Evolutionary conservation across 2,797 vertebrate genomes (phyloP).

Genomic region (Staurois parvus): DNA sequence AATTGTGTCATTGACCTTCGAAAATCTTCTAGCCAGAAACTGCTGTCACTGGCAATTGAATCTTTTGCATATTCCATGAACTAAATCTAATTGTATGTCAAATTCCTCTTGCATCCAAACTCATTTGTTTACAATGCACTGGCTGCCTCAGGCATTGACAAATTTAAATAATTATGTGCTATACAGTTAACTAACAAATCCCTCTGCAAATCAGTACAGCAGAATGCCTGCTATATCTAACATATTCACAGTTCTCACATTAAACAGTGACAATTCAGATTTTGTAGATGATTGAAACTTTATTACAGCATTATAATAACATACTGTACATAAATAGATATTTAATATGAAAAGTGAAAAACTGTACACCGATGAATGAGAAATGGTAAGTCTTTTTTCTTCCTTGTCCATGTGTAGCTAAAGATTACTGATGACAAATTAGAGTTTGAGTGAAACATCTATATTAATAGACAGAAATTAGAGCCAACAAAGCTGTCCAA

Average conservation of each 20-base stretch:
- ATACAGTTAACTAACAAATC: slow-evolving; percentile 39
- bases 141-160: slow-evolving; percentile 22
- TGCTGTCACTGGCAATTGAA: not conserved
- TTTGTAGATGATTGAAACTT: not conserved
- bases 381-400: not conserved
- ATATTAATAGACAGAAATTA: no score
- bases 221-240: slow-evolving; percentile 18
- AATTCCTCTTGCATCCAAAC: slow-evolving; percentile 7
- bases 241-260: slow-evolving; percentile 21
- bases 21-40: not conserved
- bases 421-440: no score
- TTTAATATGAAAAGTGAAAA: not conserved
- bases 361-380: not conserved
- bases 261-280: slow-evolving; percentile 9
- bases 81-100: slow-evolving; percentile 32
- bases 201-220: slow-evolving; percentile 13
- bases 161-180: slow-evolving; percentile 31
- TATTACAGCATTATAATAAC: slow-evolving; percentile 1
- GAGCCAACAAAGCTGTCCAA: no score
- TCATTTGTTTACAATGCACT: slow-evolving; percentile 34
- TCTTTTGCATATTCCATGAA: not conserved
- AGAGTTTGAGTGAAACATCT: no score
- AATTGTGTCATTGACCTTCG: not conserved
- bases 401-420: no score
- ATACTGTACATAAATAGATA: not conserved